These are phyloP conservation scores for Temnothorax longispinosus DNA, from an alignment of 1,140 invertebrate genomes.

Conservation along the genomic window DNA sequence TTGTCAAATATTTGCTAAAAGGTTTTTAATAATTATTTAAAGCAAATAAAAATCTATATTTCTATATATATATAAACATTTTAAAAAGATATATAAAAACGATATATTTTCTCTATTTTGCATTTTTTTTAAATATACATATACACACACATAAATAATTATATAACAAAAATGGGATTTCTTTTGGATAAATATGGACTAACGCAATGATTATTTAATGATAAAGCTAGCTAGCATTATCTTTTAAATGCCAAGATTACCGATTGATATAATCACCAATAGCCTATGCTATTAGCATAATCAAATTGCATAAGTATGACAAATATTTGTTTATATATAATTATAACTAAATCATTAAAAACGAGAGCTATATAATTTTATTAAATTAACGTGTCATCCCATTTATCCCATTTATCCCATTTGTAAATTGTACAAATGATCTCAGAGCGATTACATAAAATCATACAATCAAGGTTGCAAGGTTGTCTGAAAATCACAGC, in stretches of 20 bases:
- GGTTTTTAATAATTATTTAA: background rate
- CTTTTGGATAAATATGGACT: background rate
- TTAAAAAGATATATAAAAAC: background rate
- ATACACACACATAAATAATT: background rate
- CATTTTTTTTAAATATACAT: background rate
- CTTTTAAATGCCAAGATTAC: background rate
- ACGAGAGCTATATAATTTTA: background rate
- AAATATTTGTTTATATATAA: background rate
- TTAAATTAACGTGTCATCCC: background rate
- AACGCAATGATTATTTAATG: background rate
- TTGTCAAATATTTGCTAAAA: background rate
- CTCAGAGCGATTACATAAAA: background rate
- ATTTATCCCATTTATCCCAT: background rate
- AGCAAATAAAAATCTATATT: background rate
- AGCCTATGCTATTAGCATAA: background rate
- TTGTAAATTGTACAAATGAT: background rate
- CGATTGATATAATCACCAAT: background rate
- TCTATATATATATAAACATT: background rate
- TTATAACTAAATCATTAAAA: background rate
- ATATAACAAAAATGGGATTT: background rate
- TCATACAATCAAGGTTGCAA: background rate
- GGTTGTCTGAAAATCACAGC: constrained; percentile 7
- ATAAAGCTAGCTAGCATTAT: background rate
- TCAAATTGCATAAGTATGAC: background rate
- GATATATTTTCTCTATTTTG: background rate